These are phyloP conservation scores for Reticulitermes lucifugus DNA, from an alignment of 2,888 invertebrate species.

Conservation along the genomic window DNA sequence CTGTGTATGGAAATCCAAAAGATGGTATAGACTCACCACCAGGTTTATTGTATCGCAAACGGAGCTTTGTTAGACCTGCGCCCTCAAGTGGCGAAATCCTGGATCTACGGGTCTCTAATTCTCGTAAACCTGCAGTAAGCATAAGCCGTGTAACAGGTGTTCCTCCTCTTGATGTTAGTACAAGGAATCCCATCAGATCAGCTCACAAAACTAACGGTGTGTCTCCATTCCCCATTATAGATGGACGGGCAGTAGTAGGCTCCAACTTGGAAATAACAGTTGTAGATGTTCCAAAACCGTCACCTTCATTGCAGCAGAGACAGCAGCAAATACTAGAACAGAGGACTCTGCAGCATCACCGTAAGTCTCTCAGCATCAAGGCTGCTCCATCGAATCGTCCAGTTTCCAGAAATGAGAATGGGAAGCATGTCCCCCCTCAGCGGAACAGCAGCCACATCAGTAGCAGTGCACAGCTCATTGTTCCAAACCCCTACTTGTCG, in stretches of 20 bases:
- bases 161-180: constrained; percentile 48
- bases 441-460: constrained; percentile 15
- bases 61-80: constrained; percentile 2
- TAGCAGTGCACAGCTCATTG: constrained; percentile 33
- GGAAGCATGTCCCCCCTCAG: constrained; percentile 25
- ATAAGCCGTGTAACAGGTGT: constrained; percentile 66
- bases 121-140: constrained; percentile 63
- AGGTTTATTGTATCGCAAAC: constrained; percentile 24
- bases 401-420: constrained; percentile 45
- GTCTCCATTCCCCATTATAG: constrained; percentile 61
- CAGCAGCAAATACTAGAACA: constrained; percentile 37
- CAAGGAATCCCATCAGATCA: constrained; percentile 48
- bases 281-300: constrained; percentile 66
- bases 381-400: constrained; percentile 31
- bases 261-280: constrained; percentile 80
- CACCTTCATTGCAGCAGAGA: constrained; percentile 51
- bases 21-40: constrained; percentile 69
- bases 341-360: constrained; percentile 47
- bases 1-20: constrained; percentile 79
- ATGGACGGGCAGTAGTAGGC: constrained; percentile 66
- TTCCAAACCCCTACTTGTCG: constrained; percentile 41
- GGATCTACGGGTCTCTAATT: constrained; percentile 72
- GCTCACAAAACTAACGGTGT: constrained; percentile 53
- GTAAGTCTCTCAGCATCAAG: constrained; percentile 41
- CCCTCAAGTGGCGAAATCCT: constrained; percentile 67